phyloP scores from a whole-genome alignment of 2,797 vertebrate species.

The Manis pentadactyla region DNA sequence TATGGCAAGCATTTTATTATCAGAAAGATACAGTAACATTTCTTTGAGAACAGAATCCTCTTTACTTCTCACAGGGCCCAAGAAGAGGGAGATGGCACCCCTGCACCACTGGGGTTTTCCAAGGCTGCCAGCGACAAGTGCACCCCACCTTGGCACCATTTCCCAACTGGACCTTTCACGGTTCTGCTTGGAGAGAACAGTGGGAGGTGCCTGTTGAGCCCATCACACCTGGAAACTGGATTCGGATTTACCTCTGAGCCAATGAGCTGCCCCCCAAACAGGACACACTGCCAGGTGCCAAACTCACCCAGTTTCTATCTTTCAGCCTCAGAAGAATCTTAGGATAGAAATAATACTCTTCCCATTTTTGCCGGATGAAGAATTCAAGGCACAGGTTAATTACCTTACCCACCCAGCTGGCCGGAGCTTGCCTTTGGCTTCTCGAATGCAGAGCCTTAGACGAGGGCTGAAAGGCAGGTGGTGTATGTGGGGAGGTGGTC shows the following conservation, averaged over 20 bases:
- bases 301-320: neutral
- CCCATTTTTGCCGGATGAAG: neutral
- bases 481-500: neutral
- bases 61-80: neutral
- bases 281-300: neutral
- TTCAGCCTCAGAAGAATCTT: neutral
- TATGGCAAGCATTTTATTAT: neutral
- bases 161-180: neutral
- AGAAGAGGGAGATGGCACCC: too few relatives aligned
- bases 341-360: neutral
- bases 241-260: neutral
- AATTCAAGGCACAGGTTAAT: neutral
- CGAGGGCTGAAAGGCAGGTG: neutral
- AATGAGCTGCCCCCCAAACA: neutral
- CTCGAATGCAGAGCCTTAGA: neutral
- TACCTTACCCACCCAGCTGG: neutral
- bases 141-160: neutral
- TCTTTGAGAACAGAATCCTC: neutral
- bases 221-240: neutral
- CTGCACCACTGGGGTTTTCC: neutral
- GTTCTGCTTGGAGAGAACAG: neutral
- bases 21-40: neutral
- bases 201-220: too few relatives aligned
- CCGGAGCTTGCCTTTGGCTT: accelerated
- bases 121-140: neutral